A percentile compares a stretch with the other conserved stretches of the same genome.
phyloP scores from a whole-genome alignment of 2,888 invertebrate species.

The Osmoderma eremita region DNA sequence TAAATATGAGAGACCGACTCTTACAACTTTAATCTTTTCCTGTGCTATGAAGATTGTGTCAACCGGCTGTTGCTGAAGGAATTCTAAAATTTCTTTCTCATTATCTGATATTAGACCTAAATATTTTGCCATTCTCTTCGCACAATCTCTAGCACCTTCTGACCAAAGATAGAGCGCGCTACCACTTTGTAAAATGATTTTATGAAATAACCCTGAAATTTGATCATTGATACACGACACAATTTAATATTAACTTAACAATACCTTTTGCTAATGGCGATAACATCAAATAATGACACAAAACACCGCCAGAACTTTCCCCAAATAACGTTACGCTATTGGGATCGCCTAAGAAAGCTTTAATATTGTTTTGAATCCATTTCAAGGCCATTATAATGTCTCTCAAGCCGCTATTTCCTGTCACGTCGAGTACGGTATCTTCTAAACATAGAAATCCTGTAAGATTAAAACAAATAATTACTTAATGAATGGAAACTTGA shows the following conservation, averaged over 20 bases:
- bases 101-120: constrained; percentile 20
- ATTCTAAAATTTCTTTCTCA: constrained; percentile 36
- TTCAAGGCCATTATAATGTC: constrained; percentile 66
- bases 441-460: constrained; percentile 65
- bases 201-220: constrained; percentile 42
- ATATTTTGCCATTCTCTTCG: constrained; percentile 13
- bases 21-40: constrained; percentile 44
- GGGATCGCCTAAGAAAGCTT: constrained; percentile 66
- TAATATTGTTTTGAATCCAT: constrained; percentile 66
- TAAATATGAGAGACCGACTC: no score
- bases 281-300: constrained; percentile 64
- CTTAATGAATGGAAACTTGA: no score
- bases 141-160: constrained; percentile 16
- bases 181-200: constrained; percentile 45
- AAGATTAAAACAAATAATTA: constrained; percentile 41
- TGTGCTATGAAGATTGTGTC: constrained; percentile 37
- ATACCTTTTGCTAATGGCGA: constrained; percentile 62
- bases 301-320: constrained; percentile 66
- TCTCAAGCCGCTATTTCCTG: constrained; percentile 68
- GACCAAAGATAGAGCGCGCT: constrained; percentile 35
- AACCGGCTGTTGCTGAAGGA: constrained; percentile 31
- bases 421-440: constrained; percentile 63
- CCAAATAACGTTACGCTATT: constrained; percentile 67
- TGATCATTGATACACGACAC: not conserved
- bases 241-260: not conserved